Base-by-base conservation (phyloP, 2,797 vertebrate species). In the Clarias laeviceps region DNA sequence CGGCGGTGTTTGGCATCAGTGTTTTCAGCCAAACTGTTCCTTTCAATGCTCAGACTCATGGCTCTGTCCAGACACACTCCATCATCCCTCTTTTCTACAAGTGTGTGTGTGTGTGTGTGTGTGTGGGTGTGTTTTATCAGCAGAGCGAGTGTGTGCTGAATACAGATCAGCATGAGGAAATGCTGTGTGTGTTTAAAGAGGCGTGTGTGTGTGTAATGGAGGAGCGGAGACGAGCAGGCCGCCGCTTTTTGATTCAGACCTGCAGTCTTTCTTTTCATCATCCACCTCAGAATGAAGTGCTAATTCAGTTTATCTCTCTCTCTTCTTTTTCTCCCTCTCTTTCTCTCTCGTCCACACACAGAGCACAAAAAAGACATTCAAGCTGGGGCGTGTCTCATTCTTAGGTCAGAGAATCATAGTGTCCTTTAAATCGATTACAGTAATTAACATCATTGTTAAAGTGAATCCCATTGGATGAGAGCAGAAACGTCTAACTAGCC, bases 261-360 rank as follows among this genome's bases (percentile, higher is more conserved):
- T 37, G 1, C 18, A 84, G 76, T 45, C 83, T 34, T 81, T 57
- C 68, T 79, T 79, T 85, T 82, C 81, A 82, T 59, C 65, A 73
- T 57, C 61, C 45, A 17, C 54, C 68, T 50, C 66, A 29, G 32
- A 85, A 85, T 72, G 65, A 80, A 70, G 76, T 72, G 65, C 34
- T 72, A 80, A 80, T 72, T 80, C 78, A 72, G 56, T 40, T 50
- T 15, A 5, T 11, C 34, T 70, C 84, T 20, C 8, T 80, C 37
- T 80, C 76, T 45, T n/a, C 27, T 40, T 57, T 40, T 11, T 34
- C 56, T 54, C 8, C 40, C 34, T 73, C 37, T 74, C 72, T 74
- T 45, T 74, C 72, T 70, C 32, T 70, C 69, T n/a, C 20, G 4
- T 5, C 18, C 72, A 14, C 14, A 0, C 40, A 20, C 65, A 20